Evolutionary conservation across 2,888 invertebrate species (phyloP).

Genomic region (Parnassius smintheus): DNA sequence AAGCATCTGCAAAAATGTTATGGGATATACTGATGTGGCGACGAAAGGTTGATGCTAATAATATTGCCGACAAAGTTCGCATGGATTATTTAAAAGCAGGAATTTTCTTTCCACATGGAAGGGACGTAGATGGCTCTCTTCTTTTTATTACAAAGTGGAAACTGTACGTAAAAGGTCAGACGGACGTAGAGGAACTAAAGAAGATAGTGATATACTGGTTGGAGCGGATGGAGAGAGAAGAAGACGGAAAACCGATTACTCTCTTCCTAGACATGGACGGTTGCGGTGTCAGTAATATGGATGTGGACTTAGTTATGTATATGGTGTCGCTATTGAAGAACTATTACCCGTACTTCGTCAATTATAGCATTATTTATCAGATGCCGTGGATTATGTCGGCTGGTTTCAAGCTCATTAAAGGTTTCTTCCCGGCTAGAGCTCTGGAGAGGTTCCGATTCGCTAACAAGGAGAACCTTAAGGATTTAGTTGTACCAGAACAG

Average conservation of each 20-base stretch:
- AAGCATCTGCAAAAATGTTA: conserved; percentile 86
- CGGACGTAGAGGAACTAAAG: conserved; percentile 85
- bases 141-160: conserved; percentile 88
- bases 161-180: conserved; percentile 85
- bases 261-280: conserved; percentile 92
- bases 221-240: conserved; percentile 86
- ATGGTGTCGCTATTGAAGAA: conserved; percentile 89
- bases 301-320: conserved; percentile 91
- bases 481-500: conserved; percentile 86
- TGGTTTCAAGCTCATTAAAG: conserved; percentile 92
- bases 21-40: conserved; percentile 92
- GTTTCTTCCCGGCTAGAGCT: conserved; percentile 90
- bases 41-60: conserved; percentile 87
- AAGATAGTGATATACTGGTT: conserved; percentile 90
- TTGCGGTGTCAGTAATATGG: conserved; percentile 89
- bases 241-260: conserved; percentile 86
- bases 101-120: conserved; percentile 86
- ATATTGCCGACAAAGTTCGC: conserved; percentile 86
- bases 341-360: conserved; percentile 91
- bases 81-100: conserved; percentile 89
- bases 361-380: conserved; percentile 91
- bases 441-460: conserved; percentile 91
- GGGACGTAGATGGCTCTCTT: conserved; percentile 78
- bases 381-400: conserved; percentile 95
- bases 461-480: conserved; percentile 84